Percentiles rank a stretch among this genome's conserved stretches.
These are phyloP conservation scores for Mastacembelus armatus DNA, from an alignment of 2,797 vertebrate species.

Conservation along the genomic window DNA sequence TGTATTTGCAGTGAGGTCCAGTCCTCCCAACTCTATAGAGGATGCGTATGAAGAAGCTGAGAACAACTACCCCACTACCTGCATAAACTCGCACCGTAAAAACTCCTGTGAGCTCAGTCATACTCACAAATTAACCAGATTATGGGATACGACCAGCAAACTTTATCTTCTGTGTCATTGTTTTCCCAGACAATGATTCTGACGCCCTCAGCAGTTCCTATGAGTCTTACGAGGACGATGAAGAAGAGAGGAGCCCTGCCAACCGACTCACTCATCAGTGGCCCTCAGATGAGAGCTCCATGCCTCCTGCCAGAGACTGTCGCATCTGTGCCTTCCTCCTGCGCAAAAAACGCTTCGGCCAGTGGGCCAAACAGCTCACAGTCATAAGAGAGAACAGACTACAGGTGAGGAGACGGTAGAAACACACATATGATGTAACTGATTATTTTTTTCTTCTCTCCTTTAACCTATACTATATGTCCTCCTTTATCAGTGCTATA, in stretches of 20 bases:
- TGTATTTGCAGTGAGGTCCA: constrained; percentile 86
- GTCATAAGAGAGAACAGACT: constrained; percentile 93
- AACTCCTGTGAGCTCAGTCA: constrained; percentile 89
- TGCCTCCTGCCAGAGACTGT: constrained; percentile 93
- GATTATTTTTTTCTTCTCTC: background rate
- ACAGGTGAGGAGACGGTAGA: constrained; percentile 90
- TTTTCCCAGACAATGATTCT: constrained; percentile 92
- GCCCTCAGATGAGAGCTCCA: constrained; percentile 94
- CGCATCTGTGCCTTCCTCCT: constrained; percentile 95
- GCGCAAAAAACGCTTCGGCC: constrained; percentile 97
- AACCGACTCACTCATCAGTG: constrained; percentile 89
- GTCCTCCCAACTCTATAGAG: constrained; percentile 92
- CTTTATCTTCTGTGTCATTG: background rate
- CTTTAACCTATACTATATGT: rapidly evolving
- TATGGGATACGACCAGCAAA: background rate
- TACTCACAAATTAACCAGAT: background rate
- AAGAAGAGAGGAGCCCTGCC: constrained; percentile 86
- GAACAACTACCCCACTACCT: constrained; percentile 90
- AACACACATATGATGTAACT: too few relatives aligned
- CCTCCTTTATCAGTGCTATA: constrained; percentile 89
- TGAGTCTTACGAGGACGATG: constrained; percentile 97
- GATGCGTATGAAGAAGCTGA: constrained; percentile 97
- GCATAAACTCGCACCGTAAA: constrained; percentile 91
- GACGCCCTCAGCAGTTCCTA: constrained; percentile 98
- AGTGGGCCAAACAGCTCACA: constrained; percentile 97